These are phyloP conservation scores for Alloplasta piceator DNA, from an alignment of 2,888 invertebrate species.

Conservation along the genomic window DNA sequence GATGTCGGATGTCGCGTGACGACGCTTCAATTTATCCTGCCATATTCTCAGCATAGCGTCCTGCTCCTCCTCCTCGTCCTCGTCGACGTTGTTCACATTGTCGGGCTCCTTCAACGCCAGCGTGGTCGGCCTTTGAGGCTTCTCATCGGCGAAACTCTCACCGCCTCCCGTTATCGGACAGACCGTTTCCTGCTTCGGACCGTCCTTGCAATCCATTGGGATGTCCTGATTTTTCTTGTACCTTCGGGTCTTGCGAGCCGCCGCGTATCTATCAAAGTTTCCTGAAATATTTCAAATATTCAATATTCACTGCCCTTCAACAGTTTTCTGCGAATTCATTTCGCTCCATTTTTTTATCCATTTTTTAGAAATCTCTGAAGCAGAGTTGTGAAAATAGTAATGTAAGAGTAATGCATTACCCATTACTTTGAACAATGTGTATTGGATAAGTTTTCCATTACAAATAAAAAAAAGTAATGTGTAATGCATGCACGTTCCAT, in stretches of 20 bases:
- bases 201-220: slow-evolving; percentile 64
- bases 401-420: too few relatives aligned
- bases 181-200: slow-evolving; percentile 54
- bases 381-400: too few relatives aligned
- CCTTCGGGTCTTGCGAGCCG: slow-evolving; percentile 91
- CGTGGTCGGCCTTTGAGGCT: slow-evolving; percentile 76
- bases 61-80: slow-evolving; percentile 82
- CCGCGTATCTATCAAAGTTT: slow-evolving; percentile 93
- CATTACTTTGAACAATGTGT: too few relatives aligned
- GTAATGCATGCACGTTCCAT: too few relatives aligned
- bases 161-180: slow-evolving; percentile 50
- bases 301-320: too few relatives aligned
- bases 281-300: slow-evolving; percentile 81
- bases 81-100: slow-evolving; percentile 78
- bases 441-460: too few relatives aligned
- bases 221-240: slow-evolving; percentile 86
- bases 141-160: slow-evolving; percentile 58
- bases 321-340: too few relatives aligned
- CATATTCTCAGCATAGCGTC: slow-evolving; percentile 86
- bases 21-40: slow-evolving; percentile 88
- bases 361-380: too few relatives aligned
- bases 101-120: slow-evolving; percentile 68
- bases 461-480: too few relatives aligned
- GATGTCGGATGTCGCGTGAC: slow-evolving; percentile 78
- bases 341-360: too few relatives aligned